phyloP scores from a whole-genome alignment of 1,140 invertebrate species.

The Diorhabda sublineata region DNA sequence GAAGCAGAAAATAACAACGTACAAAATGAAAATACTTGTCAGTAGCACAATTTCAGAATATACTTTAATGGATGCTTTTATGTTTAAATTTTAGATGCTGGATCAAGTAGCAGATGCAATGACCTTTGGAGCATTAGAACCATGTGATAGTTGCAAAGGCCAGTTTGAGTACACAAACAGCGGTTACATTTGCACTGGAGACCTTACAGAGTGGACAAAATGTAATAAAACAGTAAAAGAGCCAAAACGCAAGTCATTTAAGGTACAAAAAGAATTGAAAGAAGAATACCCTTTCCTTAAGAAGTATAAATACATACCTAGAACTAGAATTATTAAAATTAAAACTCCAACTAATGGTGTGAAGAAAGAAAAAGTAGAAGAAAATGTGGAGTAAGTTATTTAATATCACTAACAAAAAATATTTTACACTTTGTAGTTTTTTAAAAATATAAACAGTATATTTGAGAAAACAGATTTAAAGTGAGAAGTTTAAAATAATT shows the following conservation, averaged over 20 bases:
- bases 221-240: constrained; percentile 70
- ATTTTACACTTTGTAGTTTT: no score
- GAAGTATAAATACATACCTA: constrained; percentile 64
- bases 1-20: no score
- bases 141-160: constrained; percentile 78
- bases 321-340: constrained; percentile 60
- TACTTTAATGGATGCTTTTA: constrained; percentile 1
- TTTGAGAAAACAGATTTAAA: no score
- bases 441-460: no score
- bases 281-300: constrained; percentile 59
- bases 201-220: constrained; percentile 86
- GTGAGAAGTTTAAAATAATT: no score
- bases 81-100: constrained; percentile 57
- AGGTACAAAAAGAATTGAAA: constrained; percentile 65
- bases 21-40: no score
- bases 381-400: constrained; percentile 34
- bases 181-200: constrained; percentile 76
- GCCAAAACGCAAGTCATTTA: constrained; percentile 71
- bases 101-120: constrained; percentile 79
- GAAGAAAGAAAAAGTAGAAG: constrained; percentile 53
- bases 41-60: background rate
- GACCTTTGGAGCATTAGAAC: constrained; percentile 77
- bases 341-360: constrained; percentile 51
- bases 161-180: constrained; percentile 69
- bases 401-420: no score